Conservation (phyloP, 2,888 invertebrate genomes). For the Morpho helenor region DNA sequence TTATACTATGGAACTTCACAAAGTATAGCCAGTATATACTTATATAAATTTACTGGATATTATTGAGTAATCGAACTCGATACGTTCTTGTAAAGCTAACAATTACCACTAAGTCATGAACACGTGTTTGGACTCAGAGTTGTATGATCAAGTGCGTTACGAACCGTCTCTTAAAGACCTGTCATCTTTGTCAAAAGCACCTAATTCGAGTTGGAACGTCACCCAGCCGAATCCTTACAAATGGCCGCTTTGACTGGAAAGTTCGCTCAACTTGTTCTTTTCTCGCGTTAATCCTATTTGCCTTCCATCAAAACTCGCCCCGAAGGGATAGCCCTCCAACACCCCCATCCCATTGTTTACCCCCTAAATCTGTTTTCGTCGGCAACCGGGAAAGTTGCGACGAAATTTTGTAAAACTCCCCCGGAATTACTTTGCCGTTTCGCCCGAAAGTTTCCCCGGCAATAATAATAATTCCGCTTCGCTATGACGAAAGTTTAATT, state of each 20-base stretch:
- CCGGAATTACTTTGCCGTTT: conserved; percentile 72
- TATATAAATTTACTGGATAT: too few relatives aligned
- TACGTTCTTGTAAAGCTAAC: too few relatives aligned
- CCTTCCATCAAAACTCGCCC: conserved; percentile 73
- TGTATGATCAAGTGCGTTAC: neutral
- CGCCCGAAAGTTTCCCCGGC: conserved; percentile 55
- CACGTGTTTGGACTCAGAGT: too few relatives aligned
- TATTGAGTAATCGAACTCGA: too few relatives aligned
- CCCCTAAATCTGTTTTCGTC: conserved; percentile 72
- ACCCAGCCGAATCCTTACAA: conserved; percentile 23
- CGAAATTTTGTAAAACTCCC: conserved; percentile 56
- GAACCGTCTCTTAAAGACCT: conserved; percentile 4
- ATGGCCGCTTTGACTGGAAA: conserved; percentile 41
- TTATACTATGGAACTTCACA: too few relatives aligned
- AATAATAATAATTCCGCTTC: conserved; percentile 68
- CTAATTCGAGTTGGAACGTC: conserved; percentile 20
- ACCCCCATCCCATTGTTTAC: conserved; percentile 58
- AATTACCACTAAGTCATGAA: too few relatives aligned
- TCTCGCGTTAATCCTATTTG: conserved; percentile 72
- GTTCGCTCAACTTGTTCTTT: conserved; percentile 66
- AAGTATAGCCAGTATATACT: too few relatives aligned
- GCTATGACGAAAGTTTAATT: conserved; percentile 75
- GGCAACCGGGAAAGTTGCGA: conserved; percentile 59
- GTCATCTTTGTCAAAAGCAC: neutral
- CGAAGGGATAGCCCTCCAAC: conserved; percentile 53